These are phyloP conservation scores for Triplophysa dalaica DNA, from an alignment of 2,113 vertebrate genomes.

Conservation along the genomic window DNA sequence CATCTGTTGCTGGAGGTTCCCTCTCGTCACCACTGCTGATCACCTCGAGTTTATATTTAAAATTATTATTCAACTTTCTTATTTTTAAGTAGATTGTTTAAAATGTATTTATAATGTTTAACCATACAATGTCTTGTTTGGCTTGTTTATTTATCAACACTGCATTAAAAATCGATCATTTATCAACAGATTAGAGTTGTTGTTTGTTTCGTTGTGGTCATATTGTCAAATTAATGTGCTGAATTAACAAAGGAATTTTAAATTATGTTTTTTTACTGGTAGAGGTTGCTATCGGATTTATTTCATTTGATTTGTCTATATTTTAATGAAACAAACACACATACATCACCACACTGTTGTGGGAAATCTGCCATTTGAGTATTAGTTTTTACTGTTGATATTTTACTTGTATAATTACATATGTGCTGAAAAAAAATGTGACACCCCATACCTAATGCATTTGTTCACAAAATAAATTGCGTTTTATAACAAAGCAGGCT, in stretches of 20 bases:
- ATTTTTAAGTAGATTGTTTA: not conserved
- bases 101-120: not conserved
- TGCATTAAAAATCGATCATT: not conserved
- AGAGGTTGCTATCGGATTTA: not conserved
- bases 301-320: too few species aligned
- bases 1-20: slow-evolving; percentile 93
- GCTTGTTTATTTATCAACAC: not conserved
- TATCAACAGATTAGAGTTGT: not conserved
- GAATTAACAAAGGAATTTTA: not conserved
- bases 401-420: not conserved
- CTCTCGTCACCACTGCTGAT: slow-evolving; percentile 46
- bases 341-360: not conserved
- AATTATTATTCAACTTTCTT: not conserved
- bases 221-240: not conserved
- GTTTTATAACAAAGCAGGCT: too few species aligned
- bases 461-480: too few species aligned
- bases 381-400: not conserved
- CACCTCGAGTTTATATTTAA: not conserved
- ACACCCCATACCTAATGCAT: too few species aligned
- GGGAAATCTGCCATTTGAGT: not conserved
- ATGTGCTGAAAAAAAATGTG: too few species aligned
- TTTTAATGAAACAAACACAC: too few species aligned
- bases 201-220: slow-evolving; percentile 2
- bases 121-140: not conserved
- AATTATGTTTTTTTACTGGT: not conserved